Conservation (phyloP, 2,797 vertebrate species). For the Tympanoctomys barrerae region DNA sequence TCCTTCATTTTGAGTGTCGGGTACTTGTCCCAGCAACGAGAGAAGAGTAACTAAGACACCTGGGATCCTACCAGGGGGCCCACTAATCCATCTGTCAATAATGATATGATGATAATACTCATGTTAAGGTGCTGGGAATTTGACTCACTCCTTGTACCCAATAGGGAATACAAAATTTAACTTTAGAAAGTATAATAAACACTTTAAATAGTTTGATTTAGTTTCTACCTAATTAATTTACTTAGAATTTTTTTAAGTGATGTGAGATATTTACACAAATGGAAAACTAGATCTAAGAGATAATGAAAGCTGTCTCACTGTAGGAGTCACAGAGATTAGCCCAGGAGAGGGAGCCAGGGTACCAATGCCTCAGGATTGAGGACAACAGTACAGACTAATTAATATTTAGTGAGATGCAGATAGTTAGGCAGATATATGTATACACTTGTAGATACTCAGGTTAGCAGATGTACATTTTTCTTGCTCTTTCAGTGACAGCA, state of each 20-base stretch:
- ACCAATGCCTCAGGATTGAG: neutral
- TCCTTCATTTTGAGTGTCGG: no score
- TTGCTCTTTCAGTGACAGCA: neutral
- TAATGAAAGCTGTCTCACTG: neutral
- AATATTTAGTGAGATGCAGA: neutral
- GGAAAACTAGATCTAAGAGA: neutral
- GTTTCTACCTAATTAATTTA: neutral
- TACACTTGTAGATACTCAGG: neutral
- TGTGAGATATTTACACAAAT: neutral
- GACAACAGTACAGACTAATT: neutral
- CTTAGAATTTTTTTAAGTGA: neutral
- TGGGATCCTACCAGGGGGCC: no score
- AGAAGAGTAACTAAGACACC: no score
- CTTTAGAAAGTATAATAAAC: neutral
- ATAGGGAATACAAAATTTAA: neutral
- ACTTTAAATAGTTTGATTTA: neutral
- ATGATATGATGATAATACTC: neutral
- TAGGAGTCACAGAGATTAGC: neutral
- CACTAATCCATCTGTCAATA: neutral
- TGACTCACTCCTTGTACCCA: neutral
- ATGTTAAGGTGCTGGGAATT: neutral
- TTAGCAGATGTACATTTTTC: neutral
- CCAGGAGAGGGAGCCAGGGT: neutral
- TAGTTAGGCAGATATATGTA: neutral
- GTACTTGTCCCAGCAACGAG: no score